Evolutionary conservation across 37 sponge, comb jelly and placozoan species (phyloP).

Genomic region (Chondrilla cf. caribensis): DNA sequence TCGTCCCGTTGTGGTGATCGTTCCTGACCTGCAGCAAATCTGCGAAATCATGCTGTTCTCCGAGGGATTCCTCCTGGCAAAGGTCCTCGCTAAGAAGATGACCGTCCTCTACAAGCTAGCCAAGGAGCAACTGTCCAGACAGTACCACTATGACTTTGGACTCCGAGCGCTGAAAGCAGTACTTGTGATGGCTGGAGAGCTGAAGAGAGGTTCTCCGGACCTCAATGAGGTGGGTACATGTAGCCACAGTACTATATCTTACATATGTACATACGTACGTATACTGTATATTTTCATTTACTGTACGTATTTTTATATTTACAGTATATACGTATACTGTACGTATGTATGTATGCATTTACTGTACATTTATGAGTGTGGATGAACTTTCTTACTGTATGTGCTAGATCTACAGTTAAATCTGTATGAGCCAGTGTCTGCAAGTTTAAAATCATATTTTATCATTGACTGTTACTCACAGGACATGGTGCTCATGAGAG

Average conservation of each 20-base stretch:
- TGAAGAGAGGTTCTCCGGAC: constrained; percentile 97
- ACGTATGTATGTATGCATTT: neutral
- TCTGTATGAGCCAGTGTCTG: neutral
- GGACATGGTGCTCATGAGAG: constrained; percentile 98
- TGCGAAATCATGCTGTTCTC: constrained; percentile 99
- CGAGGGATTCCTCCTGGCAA: constrained; percentile 97
- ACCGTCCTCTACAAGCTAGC: constrained; percentile 98
- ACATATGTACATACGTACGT: neutral
- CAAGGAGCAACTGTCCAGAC: constrained; percentile 91
- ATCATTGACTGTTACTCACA: constrained; percentile 18
- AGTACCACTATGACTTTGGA: constrained; percentile 99
- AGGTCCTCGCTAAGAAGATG: constrained; percentile 99
- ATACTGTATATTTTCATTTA: neutral
- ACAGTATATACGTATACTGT: neutral
- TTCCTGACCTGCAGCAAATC: constrained; percentile 97
- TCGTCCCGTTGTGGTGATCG: constrained; percentile 98
- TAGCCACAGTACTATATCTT: neutral
- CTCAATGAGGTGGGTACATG: constrained; percentile 66
- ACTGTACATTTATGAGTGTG: neutral
- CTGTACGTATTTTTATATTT: neutral
- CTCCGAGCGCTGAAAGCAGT: constrained; percentile 99
- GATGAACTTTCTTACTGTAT: neutral
- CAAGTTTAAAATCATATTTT: neutral
- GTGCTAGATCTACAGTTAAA: no score
- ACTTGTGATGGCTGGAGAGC: constrained; percentile 99